These are phyloP conservation scores for Latheticus oryzae DNA, from an alignment of 2,888 invertebrate species.

Conservation along the genomic window DNA sequence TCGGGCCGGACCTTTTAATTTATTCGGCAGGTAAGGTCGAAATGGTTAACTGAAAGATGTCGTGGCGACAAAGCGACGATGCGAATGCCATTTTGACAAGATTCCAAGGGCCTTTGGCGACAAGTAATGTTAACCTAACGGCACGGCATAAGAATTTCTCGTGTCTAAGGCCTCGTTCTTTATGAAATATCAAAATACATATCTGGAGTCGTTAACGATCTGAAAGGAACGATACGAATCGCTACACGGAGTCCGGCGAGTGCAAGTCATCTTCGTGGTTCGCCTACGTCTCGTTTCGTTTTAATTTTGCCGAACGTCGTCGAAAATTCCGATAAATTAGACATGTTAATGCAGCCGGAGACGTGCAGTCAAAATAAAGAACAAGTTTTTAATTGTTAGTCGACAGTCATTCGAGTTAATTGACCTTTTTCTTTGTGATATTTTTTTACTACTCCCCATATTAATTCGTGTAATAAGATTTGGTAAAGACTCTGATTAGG, in stretches of 20 bases:
- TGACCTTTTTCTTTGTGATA: conserved; percentile 48
- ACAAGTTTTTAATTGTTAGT: conserved; percentile 50
- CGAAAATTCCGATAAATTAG: conserved; percentile 45
- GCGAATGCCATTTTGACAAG: no score
- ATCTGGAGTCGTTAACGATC: conserved; percentile 52
- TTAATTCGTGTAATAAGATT: conserved; percentile 44
- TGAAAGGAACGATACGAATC: conserved; percentile 51
- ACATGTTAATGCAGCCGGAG: conserved; percentile 45
- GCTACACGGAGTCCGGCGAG: conserved; percentile 41
- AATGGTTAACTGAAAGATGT: conserved; percentile 7
- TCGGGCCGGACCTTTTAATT: conserved; percentile 56
- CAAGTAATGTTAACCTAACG: conserved; percentile 12
- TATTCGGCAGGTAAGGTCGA: no score
- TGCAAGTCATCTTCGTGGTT: conserved; percentile 51
- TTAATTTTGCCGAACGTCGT: conserved; percentile 46
- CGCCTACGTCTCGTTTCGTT: conserved; percentile 42
- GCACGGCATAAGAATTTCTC: conserved; percentile 24
- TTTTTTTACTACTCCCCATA: conserved; percentile 38
- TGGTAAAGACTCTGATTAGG: conserved; percentile 43
- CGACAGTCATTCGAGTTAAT: conserved; percentile 53
- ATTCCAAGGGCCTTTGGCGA: no score
- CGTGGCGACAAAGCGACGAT: conserved; percentile 8
- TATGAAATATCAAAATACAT: conserved; percentile 52
- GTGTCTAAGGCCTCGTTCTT: conserved; percentile 41
- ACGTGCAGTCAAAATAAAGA: conserved; percentile 49